phyloP scores from a whole-genome alignment of 2,797 vertebrate species.

The Sebastes baramenuke region DNA sequence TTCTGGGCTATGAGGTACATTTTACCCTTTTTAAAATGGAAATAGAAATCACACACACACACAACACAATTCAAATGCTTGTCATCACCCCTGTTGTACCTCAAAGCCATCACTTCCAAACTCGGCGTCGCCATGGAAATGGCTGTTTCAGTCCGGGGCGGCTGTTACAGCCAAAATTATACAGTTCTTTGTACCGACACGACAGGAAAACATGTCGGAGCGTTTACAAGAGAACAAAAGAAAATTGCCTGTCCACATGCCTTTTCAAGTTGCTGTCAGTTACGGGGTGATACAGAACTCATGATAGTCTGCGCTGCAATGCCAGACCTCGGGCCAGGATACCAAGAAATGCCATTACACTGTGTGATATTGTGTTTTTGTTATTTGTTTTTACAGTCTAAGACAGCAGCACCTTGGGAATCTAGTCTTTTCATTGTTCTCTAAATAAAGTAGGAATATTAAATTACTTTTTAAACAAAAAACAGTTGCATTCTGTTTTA shows the following conservation, averaged over 20 bases:
- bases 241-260: slow-evolving; percentile 52
- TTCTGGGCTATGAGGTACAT: slow-evolving; percentile 95
- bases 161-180: slow-evolving; percentile 61
- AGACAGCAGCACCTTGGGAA: neutral
- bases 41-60: slow-evolving; percentile 69
- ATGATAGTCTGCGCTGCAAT: slow-evolving; percentile 4
- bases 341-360: neutral
- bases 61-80: slow-evolving; percentile 64
- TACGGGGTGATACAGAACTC: slow-evolving; percentile 7
- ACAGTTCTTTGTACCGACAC: slow-evolving; percentile 50
- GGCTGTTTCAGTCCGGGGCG: slow-evolving; percentile 41
- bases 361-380: neutral
- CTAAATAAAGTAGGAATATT: slow-evolving; percentile 32
- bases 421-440: slow-evolving; percentile 11
- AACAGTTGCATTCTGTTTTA: neutral
- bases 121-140: slow-evolving; percentile 67
- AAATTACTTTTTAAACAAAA: slow-evolving; percentile 13
- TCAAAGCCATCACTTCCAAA: slow-evolving; percentile 61
- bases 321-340: neutral
- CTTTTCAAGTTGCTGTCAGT: slow-evolving; percentile 58
- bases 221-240: slow-evolving; percentile 60
- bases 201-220: slow-evolving; percentile 57
- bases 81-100: slow-evolving; percentile 67
- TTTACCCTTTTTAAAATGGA: slow-evolving; percentile 76
- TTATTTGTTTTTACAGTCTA: neutral